These are phyloP conservation scores for Tachysurus fulvidraco DNA, from an alignment of 2,113 vertebrate species.

Conservation along the genomic window DNA sequence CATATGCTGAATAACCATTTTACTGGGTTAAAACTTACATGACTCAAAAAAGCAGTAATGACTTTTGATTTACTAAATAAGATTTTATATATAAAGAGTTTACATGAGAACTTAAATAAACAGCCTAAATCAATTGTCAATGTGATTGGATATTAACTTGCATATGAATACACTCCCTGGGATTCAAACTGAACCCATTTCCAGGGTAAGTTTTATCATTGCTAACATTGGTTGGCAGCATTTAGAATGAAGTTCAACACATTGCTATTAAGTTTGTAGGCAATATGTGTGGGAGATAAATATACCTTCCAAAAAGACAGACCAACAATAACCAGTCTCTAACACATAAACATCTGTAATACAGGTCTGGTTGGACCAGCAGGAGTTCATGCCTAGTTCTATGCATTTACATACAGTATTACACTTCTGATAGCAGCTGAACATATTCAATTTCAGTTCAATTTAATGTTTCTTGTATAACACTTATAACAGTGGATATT, in stretches of 20 bases:
- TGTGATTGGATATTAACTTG: neutral
- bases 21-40: neutral
- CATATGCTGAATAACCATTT: neutral
- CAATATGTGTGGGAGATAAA: neutral
- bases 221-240: neutral
- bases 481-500: too few relatives aligned
- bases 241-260: neutral
- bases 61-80: neutral
- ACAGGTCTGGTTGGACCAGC: neutral
- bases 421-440: neutral
- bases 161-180: neutral
- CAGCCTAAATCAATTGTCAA: neutral
- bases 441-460: neutral
- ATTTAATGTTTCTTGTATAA: too few relatives aligned
- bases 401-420: constrained; percentile 1
- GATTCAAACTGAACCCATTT: neutral
- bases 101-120: neutral
- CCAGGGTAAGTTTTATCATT: neutral
- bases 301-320: constrained; percentile 1
- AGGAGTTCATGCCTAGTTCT: neutral
- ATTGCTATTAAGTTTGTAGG: neutral
- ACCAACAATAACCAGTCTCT: neutral
- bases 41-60: neutral
- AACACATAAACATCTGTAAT: neutral
- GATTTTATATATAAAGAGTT: too few relatives aligned